phyloP scores from a whole-genome alignment of 1,140 invertebrate species.

The Conus betulinus region DNA sequence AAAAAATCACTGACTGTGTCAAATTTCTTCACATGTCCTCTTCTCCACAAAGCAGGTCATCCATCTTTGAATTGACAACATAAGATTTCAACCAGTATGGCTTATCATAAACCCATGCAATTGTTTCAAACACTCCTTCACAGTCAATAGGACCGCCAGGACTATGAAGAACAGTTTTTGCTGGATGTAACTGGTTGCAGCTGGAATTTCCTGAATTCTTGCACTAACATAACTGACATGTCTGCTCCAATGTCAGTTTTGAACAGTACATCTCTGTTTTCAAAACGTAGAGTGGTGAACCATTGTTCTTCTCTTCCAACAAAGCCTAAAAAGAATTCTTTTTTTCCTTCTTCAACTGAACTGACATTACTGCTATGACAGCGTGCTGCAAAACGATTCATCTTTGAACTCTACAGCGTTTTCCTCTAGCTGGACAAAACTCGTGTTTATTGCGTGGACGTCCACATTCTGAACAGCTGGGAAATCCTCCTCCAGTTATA shows the following conservation, averaged over 20 bases:
- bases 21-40: neutral
- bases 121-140: neutral
- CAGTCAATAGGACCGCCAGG: neutral
- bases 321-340: neutral
- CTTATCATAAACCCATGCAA: neutral
- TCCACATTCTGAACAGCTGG: neutral
- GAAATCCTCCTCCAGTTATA: too few species aligned
- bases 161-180: neutral
- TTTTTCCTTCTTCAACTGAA: neutral
- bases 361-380: neutral
- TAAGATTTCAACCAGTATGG: neutral
- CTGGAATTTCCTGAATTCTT: neutral
- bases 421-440: neutral
- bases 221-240: neutral
- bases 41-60: neutral
- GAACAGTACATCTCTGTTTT: neutral
- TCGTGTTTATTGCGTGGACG: neutral
- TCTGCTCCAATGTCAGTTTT: slow-evolving; percentile 3
- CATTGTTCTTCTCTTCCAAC: neutral
- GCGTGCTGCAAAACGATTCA: neutral
- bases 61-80: neutral
- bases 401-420: neutral
- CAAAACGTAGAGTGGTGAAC: neutral
- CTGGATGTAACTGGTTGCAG: too few species aligned
- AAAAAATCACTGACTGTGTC: neutral